phyloP scores from a whole-genome alignment of 1,140 invertebrate species.

The Hyposmocoma kahamanoa region DNA sequence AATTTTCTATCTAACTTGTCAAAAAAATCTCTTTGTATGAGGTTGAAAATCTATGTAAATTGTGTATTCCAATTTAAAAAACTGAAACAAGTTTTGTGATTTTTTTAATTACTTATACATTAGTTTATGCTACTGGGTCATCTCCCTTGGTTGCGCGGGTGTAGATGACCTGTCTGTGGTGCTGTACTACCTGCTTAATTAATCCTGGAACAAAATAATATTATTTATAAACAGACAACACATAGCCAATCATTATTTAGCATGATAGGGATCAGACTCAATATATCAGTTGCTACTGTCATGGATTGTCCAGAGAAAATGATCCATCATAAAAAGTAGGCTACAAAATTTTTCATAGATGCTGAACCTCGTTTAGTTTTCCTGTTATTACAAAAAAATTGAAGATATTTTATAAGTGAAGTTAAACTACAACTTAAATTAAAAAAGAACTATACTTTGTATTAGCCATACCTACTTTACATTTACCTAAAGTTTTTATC shows the following conservation, averaged over 20 bases:
- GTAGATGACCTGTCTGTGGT: conserved; percentile 98
- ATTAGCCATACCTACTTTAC: not conserved
- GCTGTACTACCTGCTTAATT: conserved; percentile 97
- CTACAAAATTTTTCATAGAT: too few relatives aligned
- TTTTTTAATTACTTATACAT: conserved; percentile 44
- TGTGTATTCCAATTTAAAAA: too few relatives aligned
- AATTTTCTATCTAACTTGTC: not conserved
- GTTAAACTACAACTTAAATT: not conserved
- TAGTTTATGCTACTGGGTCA: conserved; percentile 76
- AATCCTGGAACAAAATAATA: conserved; percentile 80
- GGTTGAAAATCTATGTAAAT: too few relatives aligned
- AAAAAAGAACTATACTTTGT: not conserved
- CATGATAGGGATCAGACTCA: conserved; percentile 68
- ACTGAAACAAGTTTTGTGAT: conserved; percentile 1
- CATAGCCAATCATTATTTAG: conserved; percentile 1
- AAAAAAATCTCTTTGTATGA: not conserved
- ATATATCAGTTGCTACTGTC: conserved; percentile 76
- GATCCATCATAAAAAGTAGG: conserved; percentile 40
- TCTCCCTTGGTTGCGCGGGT: conserved; percentile 97
- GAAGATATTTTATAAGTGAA: too few relatives aligned
- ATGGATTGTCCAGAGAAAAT: conserved; percentile 49
- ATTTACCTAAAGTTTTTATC: too few relatives aligned
- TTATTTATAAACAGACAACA: conserved; percentile 12
- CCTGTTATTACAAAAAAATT: too few relatives aligned
- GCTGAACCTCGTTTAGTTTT: too few relatives aligned